Evolutionary conservation across 2,888 invertebrate species (phyloP).

Genomic region (Podotricha telesiphe): DNA sequence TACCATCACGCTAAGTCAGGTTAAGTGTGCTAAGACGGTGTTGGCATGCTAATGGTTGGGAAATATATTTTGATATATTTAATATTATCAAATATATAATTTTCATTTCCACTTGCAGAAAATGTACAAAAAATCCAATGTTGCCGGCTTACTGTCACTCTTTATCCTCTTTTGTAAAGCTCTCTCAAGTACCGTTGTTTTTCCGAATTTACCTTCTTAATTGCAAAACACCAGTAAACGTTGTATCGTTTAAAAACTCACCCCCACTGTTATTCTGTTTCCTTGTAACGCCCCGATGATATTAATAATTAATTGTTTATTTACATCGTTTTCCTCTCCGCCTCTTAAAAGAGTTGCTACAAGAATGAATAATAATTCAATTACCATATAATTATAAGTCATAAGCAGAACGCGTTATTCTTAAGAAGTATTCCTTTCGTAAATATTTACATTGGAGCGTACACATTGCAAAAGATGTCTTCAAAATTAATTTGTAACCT

Average conservation of each 20-base stretch:
- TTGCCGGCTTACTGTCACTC: slow-evolving; percentile 40
- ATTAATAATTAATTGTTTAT: slow-evolving; percentile 31
- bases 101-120: slow-evolving; percentile 1
- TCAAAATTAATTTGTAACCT: slow-evolving; percentile 28
- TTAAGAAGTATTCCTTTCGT: background rate
- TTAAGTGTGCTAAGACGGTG: background rate
- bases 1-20: background rate
- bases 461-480: slow-evolving; percentile 6
- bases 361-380: slow-evolving; percentile 18
- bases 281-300: slow-evolving; percentile 25
- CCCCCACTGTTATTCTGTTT: slow-evolving; percentile 58
- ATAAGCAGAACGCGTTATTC: background rate
- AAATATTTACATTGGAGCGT: slow-evolving; percentile 10
- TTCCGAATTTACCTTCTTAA: slow-evolving; percentile 50
- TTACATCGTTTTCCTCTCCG: background rate
- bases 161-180: slow-evolving; percentile 43
- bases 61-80: slow-evolving; percentile 19
- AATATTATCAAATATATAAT: too few relatives aligned
- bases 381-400: slow-evolving; percentile 11
- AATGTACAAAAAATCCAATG: slow-evolving; percentile 36
- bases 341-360: slow-evolving; percentile 9
- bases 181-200: slow-evolving; percentile 40
- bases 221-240: slow-evolving; percentile 56
- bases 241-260: slow-evolving; percentile 63
- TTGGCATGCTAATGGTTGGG: background rate